Percentiles rank a stretch among this genome's conserved stretches.
Conservation (phyloP, 2,888 invertebrate genomes). For the Acheta domesticus region DNA sequence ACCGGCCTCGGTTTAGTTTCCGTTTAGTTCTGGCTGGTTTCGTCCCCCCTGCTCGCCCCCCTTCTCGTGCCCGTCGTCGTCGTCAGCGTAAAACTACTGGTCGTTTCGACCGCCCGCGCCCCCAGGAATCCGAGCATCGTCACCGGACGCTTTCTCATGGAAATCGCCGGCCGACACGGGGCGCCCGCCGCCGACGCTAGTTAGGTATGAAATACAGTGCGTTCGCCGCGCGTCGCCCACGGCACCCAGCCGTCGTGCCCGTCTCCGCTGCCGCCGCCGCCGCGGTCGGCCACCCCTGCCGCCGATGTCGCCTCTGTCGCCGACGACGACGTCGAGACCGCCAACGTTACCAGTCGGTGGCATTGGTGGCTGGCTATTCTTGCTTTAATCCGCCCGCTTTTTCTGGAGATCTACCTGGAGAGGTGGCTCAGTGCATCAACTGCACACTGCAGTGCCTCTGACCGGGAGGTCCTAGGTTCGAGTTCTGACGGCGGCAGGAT, state of each 20-base stretch:
- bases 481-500: too few species aligned
- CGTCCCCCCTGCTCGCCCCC: not conserved
- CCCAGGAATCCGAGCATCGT: not conserved
- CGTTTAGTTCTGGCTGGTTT: constrained; percentile 7
- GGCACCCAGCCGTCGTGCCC: not conserved
- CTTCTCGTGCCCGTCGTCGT: not conserved
- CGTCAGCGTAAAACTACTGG: not conserved
- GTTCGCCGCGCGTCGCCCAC: not conserved
- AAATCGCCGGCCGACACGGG: not conserved
- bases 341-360: too few species aligned
- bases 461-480: too few species aligned
- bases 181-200: not conserved
- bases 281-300: not conserved
- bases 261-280: not conserved
- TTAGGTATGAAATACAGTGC: not conserved
- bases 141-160: not conserved
- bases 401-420: too few species aligned
- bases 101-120: not conserved
- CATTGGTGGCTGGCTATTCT: too few species aligned
- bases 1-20: not conserved
- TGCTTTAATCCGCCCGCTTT: too few species aligned
- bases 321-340: too few species aligned
- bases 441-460: too few species aligned
- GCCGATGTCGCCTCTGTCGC: too few species aligned
- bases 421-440: too few species aligned